Base-by-base conservation (phyloP, 1,140 invertebrate species). In the Conopomorpha cramerella region DNA sequence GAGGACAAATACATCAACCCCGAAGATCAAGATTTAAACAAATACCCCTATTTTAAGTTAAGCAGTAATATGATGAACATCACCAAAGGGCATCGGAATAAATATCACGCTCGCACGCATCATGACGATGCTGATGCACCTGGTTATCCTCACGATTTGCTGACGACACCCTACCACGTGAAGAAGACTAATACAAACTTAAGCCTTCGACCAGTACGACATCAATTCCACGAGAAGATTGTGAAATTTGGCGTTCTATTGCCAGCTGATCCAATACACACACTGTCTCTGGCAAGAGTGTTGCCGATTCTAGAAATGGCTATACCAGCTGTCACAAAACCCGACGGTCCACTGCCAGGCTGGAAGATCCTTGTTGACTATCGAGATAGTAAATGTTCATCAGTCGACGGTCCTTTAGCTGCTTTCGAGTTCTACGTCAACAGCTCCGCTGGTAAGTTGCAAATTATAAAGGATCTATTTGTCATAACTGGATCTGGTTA, bases 341-440 rank as follows among this genome's bases (percentile, higher is more conserved):
- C 74, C 11, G 72, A 67, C 17, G 85, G 84, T 2, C 78, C 83
- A 0, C 66, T 90, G 1, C 83, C 84, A 1, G 83, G 82, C 8
- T 87, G 85, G 80, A 80, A 79, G 31, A 85, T 92, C 27, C 67
- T 81, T 14, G 81, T 91, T 1, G 79, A 85, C 23, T 83, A 86
- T 38, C 77, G 87, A 28, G 89, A 93, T 51, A 89, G 90, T 0
- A 78, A 82, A n/a, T 92, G 90, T 57, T 91, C 90, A 2, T 91
- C 89, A 2, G 86, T 85, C 1, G 81, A 84, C 30, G 91, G 90
- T 1, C 87, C 90, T 0, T 68, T 92, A 3, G 88, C 86, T 3
- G 90, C 90, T 2, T 88, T 92, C 56, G 88, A 91, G 34, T 87
- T 92, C 43, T 87, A 90, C 62, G 82, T 82, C 37, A 85, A 85